phyloP scores from a whole-genome alignment of 2,797 vertebrate genomes.

The Eulemur albifrons region DNA sequence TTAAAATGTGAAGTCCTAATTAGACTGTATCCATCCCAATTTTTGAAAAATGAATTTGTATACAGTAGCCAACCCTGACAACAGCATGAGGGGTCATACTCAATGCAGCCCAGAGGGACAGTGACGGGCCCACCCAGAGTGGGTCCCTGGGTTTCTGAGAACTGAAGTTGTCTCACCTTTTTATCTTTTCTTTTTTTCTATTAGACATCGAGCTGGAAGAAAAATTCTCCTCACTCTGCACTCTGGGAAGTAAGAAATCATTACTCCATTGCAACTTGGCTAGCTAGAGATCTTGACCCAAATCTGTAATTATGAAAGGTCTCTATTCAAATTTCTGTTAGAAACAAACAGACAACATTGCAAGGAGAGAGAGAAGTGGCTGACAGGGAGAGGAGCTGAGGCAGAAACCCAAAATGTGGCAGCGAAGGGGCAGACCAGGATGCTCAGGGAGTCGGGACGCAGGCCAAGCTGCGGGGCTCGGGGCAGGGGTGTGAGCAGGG shows the following conservation, averaged over 20 bases:
- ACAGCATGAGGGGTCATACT: accelerated
- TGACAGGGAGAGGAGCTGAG: not conserved
- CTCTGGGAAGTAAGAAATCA: not conserved
- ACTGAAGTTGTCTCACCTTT: not conserved
- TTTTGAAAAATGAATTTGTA: not conserved
- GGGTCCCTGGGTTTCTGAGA: not conserved
- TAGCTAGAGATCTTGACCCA: not conserved
- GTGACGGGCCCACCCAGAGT: not conserved
- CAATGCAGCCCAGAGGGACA: accelerated
- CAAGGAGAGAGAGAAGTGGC: not conserved
- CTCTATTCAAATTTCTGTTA: not conserved
- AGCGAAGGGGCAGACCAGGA: not conserved
- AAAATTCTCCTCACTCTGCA: not conserved
- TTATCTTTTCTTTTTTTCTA: not conserved
- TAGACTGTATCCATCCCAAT: not conserved
- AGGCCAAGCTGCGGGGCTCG: accelerated
- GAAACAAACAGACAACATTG: not conserved
- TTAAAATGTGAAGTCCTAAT: not conserved
- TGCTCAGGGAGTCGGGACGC: not conserved
- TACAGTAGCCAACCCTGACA: not conserved
- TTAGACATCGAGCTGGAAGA: not conserved
- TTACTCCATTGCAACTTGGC: not conserved
- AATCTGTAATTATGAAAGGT: not conserved
- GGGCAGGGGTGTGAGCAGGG: accelerated
- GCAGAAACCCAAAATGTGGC: not conserved